phyloP scores from a whole-genome alignment of 2,797 vertebrate genomes.

The Neomorphus geoffroyi region DNA sequence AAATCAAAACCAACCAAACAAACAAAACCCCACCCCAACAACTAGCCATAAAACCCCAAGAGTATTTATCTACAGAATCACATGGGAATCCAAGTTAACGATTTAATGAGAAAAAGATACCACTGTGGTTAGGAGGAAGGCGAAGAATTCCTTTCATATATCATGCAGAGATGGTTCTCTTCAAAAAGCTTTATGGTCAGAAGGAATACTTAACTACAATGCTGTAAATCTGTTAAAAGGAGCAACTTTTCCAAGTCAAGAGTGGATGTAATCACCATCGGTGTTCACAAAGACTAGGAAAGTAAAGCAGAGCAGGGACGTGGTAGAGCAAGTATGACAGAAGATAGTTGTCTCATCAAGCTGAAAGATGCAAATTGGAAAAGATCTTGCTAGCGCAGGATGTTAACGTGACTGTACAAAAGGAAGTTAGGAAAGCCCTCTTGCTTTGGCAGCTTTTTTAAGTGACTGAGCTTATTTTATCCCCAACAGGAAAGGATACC shows the following conservation, averaged over 20 bases:
- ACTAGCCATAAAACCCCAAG: neutral
- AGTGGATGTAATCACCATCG: neutral
- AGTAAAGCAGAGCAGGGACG: neutral
- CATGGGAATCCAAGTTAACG: neutral
- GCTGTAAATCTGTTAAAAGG: neutral
- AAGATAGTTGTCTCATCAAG: neutral
- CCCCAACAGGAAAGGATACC: neutral
- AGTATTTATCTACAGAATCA: neutral
- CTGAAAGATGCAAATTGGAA: neutral
- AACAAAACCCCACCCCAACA: neutral
- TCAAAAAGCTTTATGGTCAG: neutral
- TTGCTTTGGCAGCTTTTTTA: neutral
- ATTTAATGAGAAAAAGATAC: neutral
- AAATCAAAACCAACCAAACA: neutral
- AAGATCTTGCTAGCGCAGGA: neutral
- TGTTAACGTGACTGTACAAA: neutral
- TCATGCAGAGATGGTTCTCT: neutral
- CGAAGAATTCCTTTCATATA: neutral
- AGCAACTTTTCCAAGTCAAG: neutral
- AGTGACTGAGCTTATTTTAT: neutral
- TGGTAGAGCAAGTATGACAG: neutral
- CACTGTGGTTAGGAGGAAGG: neutral
- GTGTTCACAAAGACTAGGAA: neutral
- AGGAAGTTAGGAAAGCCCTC: neutral
- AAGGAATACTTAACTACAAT: neutral